Conservation (phyloP, 2,797 vertebrate species). For the Pteronotus mesoamericanus region DNA sequence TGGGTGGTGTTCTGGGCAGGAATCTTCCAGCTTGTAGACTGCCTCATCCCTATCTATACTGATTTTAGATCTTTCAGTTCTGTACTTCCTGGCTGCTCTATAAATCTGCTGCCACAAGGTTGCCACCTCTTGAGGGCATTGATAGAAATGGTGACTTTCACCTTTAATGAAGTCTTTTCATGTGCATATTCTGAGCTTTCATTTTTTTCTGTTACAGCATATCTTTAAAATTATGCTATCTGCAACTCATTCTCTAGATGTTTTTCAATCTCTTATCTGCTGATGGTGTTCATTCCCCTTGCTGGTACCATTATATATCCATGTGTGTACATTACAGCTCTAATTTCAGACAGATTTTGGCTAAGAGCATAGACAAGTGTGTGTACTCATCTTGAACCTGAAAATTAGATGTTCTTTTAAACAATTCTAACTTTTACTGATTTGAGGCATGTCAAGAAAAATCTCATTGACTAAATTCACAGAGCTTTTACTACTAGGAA, state of each 20-base stretch:
- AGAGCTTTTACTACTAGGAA: background rate
- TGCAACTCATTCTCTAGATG: background rate
- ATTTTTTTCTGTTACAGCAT: background rate
- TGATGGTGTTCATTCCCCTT: background rate
- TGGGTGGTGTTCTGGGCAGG: background rate
- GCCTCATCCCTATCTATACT: background rate
- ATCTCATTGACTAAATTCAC: background rate
- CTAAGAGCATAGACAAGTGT: background rate
- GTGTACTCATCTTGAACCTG: background rate
- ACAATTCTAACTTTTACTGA: background rate
- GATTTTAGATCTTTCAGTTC: background rate
- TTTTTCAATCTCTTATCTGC: background rate
- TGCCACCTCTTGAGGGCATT: background rate
- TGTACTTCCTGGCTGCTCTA: background rate
- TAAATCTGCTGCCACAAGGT: background rate
- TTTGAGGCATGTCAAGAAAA: background rate
- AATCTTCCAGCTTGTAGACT: background rate
- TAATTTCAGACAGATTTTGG: background rate
- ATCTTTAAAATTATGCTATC: background rate
- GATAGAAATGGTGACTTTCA: background rate
- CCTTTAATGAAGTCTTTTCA: background rate
- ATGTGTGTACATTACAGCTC: background rate
- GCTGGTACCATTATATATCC: background rate
- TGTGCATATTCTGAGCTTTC: background rate
- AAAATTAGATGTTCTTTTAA: constrained; percentile 36